phyloP scores from a whole-genome alignment of 2,888 invertebrate species.

The Tipula helvola region DNA sequence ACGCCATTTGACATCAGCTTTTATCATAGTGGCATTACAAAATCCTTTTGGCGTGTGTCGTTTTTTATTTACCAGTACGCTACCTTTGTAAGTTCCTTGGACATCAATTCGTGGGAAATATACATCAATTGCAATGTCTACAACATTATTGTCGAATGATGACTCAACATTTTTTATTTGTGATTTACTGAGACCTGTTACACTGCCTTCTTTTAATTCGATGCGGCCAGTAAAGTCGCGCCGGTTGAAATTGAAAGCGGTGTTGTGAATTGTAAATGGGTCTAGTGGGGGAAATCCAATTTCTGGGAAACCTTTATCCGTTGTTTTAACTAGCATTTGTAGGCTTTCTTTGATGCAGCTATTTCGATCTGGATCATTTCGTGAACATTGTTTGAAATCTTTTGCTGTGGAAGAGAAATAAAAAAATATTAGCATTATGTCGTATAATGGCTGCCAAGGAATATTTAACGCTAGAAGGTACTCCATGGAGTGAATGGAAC shows the following conservation, averaged over 20 bases:
- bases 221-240: neutral
- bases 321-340: neutral
- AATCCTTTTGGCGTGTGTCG: conserved; percentile 46
- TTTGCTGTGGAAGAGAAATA: neutral
- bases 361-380: neutral
- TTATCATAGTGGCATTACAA: conserved; percentile 41
- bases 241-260: neutral
- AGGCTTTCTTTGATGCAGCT: neutral
- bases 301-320: neutral
- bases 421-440: neutral
- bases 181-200: conserved; percentile 41
- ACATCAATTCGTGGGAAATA: conserved; percentile 42
- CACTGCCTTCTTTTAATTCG: conserved; percentile 38
- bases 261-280: neutral
- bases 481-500: too few relatives aligned
- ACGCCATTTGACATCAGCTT: conserved; percentile 35
- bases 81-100: conserved; percentile 47
- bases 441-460: too few relatives aligned
- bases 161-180: conserved; percentile 44
- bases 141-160: conserved; percentile 41
- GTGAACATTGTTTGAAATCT: neutral
- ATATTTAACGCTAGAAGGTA: too few relatives aligned
- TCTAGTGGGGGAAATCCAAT: neutral
- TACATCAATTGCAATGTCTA: conserved; percentile 45
- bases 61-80: conserved; percentile 46